These are phyloP conservation scores for Atherinosoma microstoma DNA, from an alignment of 2,797 vertebrate species.

Conservation along the genomic window DNA sequence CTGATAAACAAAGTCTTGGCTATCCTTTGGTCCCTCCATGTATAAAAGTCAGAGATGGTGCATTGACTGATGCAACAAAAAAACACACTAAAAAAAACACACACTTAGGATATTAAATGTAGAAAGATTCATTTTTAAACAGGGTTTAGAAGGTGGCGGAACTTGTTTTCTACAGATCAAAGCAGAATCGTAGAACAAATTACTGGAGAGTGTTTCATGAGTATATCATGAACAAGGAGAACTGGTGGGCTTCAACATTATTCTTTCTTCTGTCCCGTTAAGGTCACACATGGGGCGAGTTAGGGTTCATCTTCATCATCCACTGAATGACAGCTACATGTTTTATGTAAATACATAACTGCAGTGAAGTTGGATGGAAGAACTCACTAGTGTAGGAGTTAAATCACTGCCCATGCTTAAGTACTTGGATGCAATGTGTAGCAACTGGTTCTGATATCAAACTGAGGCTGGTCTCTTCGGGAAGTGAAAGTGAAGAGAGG, in stretches of 20 bases:
- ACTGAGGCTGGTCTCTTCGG: constrained; percentile 23
- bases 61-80: neutral
- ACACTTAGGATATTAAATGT: constrained; percentile 16
- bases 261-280: constrained; percentile 7
- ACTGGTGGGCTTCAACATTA: constrained; percentile 23
- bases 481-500: constrained; percentile 41
- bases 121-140: constrained; percentile 21
- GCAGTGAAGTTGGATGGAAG: constrained; percentile 19
- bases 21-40: no score
- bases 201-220: constrained; percentile 25
- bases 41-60: no score
- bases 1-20: no score
- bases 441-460: constrained; percentile 16
- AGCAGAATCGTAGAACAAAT: constrained; percentile 16
- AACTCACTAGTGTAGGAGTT: constrained; percentile 34
- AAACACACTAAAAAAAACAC: no score
- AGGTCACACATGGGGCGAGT: constrained; percentile 12
- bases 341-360: constrained; percentile 32
- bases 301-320: constrained; percentile 4
- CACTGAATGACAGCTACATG: constrained; percentile 9
- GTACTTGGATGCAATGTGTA: constrained; percentile 20
- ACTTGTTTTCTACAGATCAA: constrained; percentile 15
- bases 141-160: neutral
- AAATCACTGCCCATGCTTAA: constrained; percentile 5
- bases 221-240: constrained; percentile 21